Base-by-base conservation (phyloP, 2,113 vertebrate species). In the Ardeotis arabs region DNA sequence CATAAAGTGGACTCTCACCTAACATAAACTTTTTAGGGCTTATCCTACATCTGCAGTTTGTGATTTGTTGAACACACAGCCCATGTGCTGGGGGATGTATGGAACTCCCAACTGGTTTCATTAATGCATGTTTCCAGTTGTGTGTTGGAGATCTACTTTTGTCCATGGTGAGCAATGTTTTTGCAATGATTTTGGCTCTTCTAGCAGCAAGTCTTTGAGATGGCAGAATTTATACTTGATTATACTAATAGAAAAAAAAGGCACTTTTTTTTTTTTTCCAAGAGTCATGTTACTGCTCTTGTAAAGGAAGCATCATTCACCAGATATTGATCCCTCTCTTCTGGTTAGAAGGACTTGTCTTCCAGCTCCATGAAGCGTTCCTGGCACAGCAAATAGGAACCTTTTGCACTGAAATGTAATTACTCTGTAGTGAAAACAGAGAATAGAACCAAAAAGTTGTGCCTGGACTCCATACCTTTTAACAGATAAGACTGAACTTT, bases 1-100 rank as follows among this genome's bases (percentile, higher is more conserved):
- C 92, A 92, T 96, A 96, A 97, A 97, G 88, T 73, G 83, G 83
- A 95, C 96, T 94, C 92, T 74, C 52, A 78, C 58, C 88, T 95
- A 96, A 95, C 88, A 88, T 96, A 96, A 97, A 97, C 64, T 77
- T 94, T 95, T 94, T 90, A 96, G 86, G 89, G 90, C 73, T 96
- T 94, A 94, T 93, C 52, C 86, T 93, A 68, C 90, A 94, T 94
- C 85, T 97, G 94, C 83, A 92, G 68, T 90, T 90, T 3, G 4
- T 1, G 1, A 75, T 89, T 84, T 94, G 95, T 94, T 69, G 76
- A 94, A 90, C 73, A 95, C 52, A 50, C 45, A 87, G 49, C 18
- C 84, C 76, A 78, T 78, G 76, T 93, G 22, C 83, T 91, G 56
- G 41, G 86, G 79, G 68, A 86, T 64, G 72, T 86, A 52, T 86